Evolutionary conservation across 2,113 vertebrate genomes (phyloP).

Genomic region (Corvus hawaiiensis): DNA sequence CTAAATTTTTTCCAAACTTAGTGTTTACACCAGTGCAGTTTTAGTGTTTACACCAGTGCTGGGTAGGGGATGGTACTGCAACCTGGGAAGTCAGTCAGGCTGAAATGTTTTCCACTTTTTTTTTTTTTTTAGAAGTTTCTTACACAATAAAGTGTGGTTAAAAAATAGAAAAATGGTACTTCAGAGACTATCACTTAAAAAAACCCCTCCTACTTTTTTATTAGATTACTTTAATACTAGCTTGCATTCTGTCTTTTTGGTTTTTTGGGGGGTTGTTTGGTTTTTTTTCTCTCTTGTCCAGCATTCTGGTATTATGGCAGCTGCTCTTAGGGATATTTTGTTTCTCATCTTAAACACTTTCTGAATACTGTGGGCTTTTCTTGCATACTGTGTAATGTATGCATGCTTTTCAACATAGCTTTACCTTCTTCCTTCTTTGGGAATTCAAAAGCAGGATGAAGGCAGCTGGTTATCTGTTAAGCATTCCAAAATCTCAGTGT

Average conservation of each 20-base stretch:
- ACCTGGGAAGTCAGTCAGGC: background rate
- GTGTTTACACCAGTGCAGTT: background rate
- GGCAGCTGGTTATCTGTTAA: background rate
- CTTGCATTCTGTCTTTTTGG: background rate
- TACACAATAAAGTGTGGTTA: background rate
- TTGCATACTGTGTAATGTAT: background rate
- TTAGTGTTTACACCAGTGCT: background rate
- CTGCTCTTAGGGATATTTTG: background rate
- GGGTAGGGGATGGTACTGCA: background rate
- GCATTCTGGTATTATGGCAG: background rate
- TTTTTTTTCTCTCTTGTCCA: background rate
- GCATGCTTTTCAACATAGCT: background rate
- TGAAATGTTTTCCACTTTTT: background rate
- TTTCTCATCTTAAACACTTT: background rate
- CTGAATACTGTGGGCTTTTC: background rate
- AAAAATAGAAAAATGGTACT: background rate
- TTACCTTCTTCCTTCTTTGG: background rate
- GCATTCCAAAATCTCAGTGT: background rate
- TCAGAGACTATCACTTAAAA: background rate
- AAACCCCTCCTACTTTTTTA: background rate
- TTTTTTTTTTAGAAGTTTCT: background rate
- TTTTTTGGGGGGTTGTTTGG: background rate
- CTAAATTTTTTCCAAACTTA: background rate
- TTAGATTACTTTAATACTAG: background rate
- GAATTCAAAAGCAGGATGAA: background rate